Evolutionary conservation across 2,888 invertebrate species (phyloP).

Genomic region (Clusia tigrina): DNA sequence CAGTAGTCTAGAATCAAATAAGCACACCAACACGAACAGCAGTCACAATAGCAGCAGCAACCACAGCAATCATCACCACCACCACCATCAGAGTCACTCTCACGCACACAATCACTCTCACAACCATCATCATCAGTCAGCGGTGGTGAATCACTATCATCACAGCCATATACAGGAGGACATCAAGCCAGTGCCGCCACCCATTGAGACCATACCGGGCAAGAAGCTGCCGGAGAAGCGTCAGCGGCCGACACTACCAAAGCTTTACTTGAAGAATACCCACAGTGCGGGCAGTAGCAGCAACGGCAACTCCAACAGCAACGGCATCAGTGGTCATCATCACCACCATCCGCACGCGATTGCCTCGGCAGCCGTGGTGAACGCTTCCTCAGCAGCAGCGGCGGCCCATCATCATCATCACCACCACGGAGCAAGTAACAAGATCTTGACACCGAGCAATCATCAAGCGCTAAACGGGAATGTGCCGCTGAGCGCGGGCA

Average conservation of each 20-base stretch:
- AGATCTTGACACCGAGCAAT: constrained; percentile 58
- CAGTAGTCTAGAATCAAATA: constrained; percentile 62
- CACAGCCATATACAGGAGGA: constrained; percentile 71
- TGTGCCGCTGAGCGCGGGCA: constrained; percentile 68
- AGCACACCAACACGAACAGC: constrained; percentile 56
- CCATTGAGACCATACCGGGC: constrained; percentile 89
- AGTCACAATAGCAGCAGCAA: constrained; percentile 55
- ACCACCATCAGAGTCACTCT: constrained; percentile 37
- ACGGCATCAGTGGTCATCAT: constrained; percentile 45
- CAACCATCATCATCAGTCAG: constrained; percentile 46
- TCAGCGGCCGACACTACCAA: constrained; percentile 76
- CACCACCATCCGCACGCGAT: constrained; percentile 37
- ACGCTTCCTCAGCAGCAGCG: constrained; percentile 36
- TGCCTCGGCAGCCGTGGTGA: constrained; percentile 22
- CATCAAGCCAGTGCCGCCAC: constrained; percentile 86
- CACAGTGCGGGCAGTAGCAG: constrained; percentile 57
- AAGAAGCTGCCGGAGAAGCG: constrained; percentile 82
- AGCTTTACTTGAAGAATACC: constrained; percentile 80
- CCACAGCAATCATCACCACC: constrained; percentile 41
- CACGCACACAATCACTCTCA: constrained; percentile 52
- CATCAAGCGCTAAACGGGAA: constrained; percentile 61
- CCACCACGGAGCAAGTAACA: constrained; percentile 41
- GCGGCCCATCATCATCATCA: constrained; percentile 35
- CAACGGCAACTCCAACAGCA: constrained; percentile 48
- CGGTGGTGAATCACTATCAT: constrained; percentile 60